Evolutionary conservation across 2,888 invertebrate genomes (phyloP), one percentile per base, ranked within the genome.

Genomic region (Stomorhina lunata): DNA sequence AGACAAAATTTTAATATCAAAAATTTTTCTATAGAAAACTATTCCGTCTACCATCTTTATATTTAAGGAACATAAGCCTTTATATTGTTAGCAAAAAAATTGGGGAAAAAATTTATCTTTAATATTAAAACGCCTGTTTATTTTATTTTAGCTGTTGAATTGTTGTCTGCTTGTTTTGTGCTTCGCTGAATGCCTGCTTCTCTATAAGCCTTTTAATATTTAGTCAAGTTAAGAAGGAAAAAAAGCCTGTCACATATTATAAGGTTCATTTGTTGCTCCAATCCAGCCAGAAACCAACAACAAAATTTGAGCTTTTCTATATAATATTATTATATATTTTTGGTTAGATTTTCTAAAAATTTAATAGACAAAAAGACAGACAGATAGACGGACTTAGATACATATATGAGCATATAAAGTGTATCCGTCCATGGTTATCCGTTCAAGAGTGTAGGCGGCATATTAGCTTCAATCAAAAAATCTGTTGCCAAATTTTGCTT

Each of bases 391-490:
- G n/a, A n/a, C n/a, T n/a, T n/a, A n/a, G n/a, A 9, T 53, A 32
- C 17, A 22, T 69, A 57, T 73, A 63, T 25, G 77, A 73, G 73
- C 77, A 71, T 53, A 48, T 55, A 77, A 68, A 78, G 73, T 77
- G 80, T 25, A 61, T 59, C n/a, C n/a, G n/a, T n/a, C n/a, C n/a
- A n/a, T n/a, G n/a, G n/a, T n/a, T n/a, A n/a, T n/a, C n/a, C n/a
- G n/a, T n/a, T n/a, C n/a, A 48, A 7, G 72, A 72, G 81, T 83
- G 84, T 84, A 80, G 84, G 85, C 84, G 84, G 80, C 84, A 83
- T 81, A 84, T 84, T 85, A 84, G 84, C 83, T 85, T 84, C 84
- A 85, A 84, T 84, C 84, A 83, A 76, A 84, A 84, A 84, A 81
- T 78, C 73, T 84, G 71, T 82, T 82, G 82, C 82, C 82, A 82